Evolutionary conservation across 2,113 vertebrate species (phyloP).

Genomic region (Anseranas semipalmata): DNA sequence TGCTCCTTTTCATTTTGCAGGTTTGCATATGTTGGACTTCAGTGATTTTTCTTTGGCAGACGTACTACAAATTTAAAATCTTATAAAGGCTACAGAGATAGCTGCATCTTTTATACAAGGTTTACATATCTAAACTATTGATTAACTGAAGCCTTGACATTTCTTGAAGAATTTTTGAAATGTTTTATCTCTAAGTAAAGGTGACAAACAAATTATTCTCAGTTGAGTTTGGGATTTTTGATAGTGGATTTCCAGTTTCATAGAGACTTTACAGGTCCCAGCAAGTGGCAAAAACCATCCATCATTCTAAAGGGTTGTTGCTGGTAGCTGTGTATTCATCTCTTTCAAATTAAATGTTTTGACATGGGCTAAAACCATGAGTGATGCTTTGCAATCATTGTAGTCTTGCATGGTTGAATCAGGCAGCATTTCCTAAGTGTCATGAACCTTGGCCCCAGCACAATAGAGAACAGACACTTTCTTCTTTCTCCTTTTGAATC

Average conservation of each 20-base stretch:
- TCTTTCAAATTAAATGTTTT: neutral
- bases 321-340: neutral
- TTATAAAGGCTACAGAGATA: neutral
- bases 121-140: neutral
- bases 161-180: neutral
- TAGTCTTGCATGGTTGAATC: neutral
- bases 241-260: slow-evolving; percentile 9
- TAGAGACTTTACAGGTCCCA: neutral
- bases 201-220: slow-evolving; percentile 1
- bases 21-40: neutral
- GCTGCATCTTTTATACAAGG: neutral
- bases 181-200: neutral
- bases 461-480: neutral
- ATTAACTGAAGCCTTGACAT: neutral
- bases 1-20: neutral
- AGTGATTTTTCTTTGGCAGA: neutral
- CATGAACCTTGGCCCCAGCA: neutral
- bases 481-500: neutral
- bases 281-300: neutral
- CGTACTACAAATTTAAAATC: neutral
- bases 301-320: neutral
- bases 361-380: neutral
- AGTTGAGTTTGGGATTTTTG: neutral
- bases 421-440: neutral
- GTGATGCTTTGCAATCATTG: neutral